Percentiles rank a stretch among this genome's conserved stretches.
Conservation (phyloP, 1,140 invertebrate species). For the Latrodectus geometricus region DNA sequence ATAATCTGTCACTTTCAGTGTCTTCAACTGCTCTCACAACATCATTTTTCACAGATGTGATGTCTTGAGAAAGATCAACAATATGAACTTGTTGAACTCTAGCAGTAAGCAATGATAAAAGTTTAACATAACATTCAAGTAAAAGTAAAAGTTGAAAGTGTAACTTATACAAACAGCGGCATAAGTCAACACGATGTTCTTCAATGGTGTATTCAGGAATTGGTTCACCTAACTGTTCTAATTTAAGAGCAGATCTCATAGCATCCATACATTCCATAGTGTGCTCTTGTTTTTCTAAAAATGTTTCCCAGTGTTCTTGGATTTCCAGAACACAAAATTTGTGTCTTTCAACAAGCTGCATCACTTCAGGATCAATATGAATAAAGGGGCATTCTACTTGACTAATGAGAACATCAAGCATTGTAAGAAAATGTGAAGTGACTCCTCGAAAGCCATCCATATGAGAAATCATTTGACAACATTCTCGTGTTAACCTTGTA, state of each 20-base stretch:
- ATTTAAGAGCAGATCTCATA: conserved; percentile 80
- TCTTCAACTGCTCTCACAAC: conserved; percentile 67
- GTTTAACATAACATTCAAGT: conserved; percentile 91
- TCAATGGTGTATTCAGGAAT: conserved; percentile 72
- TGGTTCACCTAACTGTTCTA: conserved; percentile 78
- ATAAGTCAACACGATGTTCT: conserved; percentile 78
- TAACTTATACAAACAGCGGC: conserved; percentile 88
- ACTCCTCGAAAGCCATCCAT: conserved; percentile 60
- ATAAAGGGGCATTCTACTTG: conserved; percentile 66
- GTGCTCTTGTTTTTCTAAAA: conserved; percentile 90
- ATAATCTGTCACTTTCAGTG: conserved; percentile 69
- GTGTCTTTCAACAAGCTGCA: conserved; percentile 78
- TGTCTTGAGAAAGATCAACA: conserved; percentile 68
- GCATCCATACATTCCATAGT: conserved; percentile 84
- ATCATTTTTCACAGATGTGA: conserved; percentile 67
- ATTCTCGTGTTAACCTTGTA: conserved; percentile 67
- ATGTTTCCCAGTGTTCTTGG: conserved; percentile 94
- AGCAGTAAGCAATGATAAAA: conserved; percentile 78
- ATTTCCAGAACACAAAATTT: conserved; percentile 92
- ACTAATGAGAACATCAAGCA: conserved; percentile 64
- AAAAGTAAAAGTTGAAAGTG: conserved; percentile 93
- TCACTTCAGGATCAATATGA: conserved; percentile 64
- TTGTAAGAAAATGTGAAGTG: conserved; percentile 64
- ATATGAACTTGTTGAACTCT: conserved; percentile 68
- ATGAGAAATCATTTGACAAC: conserved; percentile 63